Evolutionary conservation across 2,888 invertebrate species (phyloP).

Genomic region (Ametastegia equiseti): DNA sequence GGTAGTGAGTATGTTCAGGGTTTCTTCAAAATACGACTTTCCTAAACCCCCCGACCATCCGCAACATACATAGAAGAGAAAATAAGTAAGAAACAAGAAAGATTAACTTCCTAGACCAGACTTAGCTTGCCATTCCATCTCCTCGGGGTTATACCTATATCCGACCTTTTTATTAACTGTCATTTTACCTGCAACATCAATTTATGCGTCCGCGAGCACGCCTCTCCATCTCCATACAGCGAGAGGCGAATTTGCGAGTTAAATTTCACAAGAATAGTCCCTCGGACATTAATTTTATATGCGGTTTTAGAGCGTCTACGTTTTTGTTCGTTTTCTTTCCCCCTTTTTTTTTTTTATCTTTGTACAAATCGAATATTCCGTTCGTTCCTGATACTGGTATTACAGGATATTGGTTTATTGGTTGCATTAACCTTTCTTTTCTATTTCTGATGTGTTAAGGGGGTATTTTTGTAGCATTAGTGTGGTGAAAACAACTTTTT

Average conservation of each 20-base stretch:
- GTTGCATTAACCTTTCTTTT: no score
- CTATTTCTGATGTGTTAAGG: no score
- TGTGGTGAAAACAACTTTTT: no score
- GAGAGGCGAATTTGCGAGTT: background rate
- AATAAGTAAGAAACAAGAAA: constrained; percentile 14
- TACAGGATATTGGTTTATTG: no score
- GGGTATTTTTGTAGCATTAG: no score
- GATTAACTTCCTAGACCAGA: constrained; percentile 1
- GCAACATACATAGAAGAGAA: background rate
- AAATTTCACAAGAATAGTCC: background rate
- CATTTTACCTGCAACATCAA: background rate
- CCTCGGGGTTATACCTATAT: background rate
- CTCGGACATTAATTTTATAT: background rate
- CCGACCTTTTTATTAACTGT: background rate
- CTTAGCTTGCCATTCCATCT: background rate
- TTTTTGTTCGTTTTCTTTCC: no score
- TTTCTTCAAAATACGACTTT: constrained; percentile 23
- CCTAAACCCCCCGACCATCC: background rate
- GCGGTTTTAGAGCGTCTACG: no score
- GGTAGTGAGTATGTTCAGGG: constrained; percentile 21
- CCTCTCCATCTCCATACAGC: background rate
- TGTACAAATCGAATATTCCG: background rate
- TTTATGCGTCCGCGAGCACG: background rate
- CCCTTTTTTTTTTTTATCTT: background rate
- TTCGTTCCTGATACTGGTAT: background rate